phyloP scores from a whole-genome alignment of 2,113 vertebrate genomes.

The Seriola rivoliana region DNA sequence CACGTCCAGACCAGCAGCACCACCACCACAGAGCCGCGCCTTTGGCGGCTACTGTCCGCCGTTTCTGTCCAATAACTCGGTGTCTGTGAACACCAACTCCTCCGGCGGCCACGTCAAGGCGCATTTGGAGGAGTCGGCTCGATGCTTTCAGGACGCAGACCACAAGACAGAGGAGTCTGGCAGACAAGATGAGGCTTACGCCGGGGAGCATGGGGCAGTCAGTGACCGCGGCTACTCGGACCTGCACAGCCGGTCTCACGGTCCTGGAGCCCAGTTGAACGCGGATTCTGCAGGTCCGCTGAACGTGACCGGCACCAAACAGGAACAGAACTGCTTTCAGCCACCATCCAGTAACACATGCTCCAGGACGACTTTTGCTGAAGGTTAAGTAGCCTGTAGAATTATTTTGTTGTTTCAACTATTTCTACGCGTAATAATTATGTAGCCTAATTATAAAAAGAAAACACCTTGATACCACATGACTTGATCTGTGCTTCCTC shows the following conservation, averaged over 20 bases:
- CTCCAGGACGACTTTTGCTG: constrained; percentile 89
- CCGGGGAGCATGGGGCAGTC: constrained; percentile 81
- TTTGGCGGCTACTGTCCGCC: constrained; percentile 88
- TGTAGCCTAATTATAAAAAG: too few species aligned
- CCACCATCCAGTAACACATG: constrained; percentile 86
- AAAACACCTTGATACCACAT: neutral
- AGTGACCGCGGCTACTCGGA: constrained; percentile 84
- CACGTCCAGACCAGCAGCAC: constrained; percentile 83
- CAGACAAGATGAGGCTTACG: constrained; percentile 82
- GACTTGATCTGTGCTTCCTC: neutral
- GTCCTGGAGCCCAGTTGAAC: constrained; percentile 83
- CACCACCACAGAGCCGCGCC: constrained; percentile 86
- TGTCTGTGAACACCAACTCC: constrained; percentile 84
- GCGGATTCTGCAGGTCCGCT: constrained; percentile 82
- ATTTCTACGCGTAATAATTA: neutral
- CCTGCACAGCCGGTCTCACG: constrained; percentile 83
- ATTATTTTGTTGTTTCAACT: neutral
- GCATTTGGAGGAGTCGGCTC: constrained; percentile 86
- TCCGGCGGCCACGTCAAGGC: constrained; percentile 82
- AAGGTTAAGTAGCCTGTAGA: constrained; percentile 85
- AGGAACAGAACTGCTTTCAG: constrained; percentile 88
- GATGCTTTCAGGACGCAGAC: constrained; percentile 84
- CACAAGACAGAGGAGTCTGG: constrained; percentile 85
- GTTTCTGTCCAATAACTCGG: constrained; percentile 87
- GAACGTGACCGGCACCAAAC: constrained; percentile 86